A percentile compares a stretch with the other conserved stretches of the same genome.
Conservation (phyloP, 1,140 invertebrate species). For the Caenorhabditis tropicalis region DNA sequence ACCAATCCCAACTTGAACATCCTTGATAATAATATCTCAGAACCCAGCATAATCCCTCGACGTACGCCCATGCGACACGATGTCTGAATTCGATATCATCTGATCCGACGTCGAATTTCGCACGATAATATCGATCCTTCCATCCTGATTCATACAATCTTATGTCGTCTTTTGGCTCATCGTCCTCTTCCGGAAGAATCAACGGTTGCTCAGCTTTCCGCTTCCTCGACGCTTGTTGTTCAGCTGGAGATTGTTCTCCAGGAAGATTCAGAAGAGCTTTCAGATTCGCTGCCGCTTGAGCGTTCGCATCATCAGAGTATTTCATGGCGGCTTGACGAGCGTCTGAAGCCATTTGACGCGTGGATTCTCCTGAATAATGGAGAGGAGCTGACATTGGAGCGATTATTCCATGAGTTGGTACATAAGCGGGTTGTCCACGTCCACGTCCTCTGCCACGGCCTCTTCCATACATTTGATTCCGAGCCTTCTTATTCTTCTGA, state of each 20-base stretch:
- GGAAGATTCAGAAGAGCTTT: slow-evolving; percentile 46
- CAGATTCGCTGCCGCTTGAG: slow-evolving; percentile 46
- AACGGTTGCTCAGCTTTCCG: slow-evolving; percentile 34
- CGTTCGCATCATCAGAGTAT: slow-evolving; percentile 37
- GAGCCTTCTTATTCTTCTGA: slow-evolving; percentile 57
- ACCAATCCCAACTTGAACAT: slow-evolving; percentile 99
- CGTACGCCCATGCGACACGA: slow-evolving; percentile 87
- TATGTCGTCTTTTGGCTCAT: slow-evolving; percentile 88
- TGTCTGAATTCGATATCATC: slow-evolving; percentile 86
- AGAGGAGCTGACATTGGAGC: slow-evolving; percentile 40
- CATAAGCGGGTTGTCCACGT: slow-evolving; percentile 45
- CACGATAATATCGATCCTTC: slow-evolving; percentile 93
- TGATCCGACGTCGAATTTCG: slow-evolving; percentile 87
- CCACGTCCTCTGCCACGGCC: slow-evolving; percentile 38
- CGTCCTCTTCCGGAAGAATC: slow-evolving; percentile 77
- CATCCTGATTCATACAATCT: slow-evolving; percentile 96
- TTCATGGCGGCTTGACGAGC: slow-evolving; percentile 49
- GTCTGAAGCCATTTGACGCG: slow-evolving; percentile 59
- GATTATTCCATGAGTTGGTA: slow-evolving; percentile 46
- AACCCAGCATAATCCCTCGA: slow-evolving; percentile 95
- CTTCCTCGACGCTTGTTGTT: background rate
- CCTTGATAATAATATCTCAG: slow-evolving; percentile 98
- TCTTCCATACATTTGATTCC: slow-evolving; percentile 9
- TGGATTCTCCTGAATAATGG: slow-evolving; percentile 54
- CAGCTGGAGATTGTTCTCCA: slow-evolving; percentile 10